Base-by-base conservation (phyloP, 2,113 vertebrate genomes). In the Climacteris rufus region DNA sequence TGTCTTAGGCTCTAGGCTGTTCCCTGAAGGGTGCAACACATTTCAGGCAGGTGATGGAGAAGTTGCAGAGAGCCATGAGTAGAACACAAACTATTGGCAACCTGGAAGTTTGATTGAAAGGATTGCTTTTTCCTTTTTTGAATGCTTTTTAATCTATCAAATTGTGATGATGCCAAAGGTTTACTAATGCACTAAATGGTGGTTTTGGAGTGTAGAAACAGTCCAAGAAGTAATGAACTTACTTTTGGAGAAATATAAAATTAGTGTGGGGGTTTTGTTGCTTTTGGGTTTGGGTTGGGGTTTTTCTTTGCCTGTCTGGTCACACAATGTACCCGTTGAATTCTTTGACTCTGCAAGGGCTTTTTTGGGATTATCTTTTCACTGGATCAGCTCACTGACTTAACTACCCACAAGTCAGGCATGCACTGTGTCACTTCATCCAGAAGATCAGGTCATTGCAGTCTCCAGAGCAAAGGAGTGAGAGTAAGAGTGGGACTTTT, bases 21-120 rank as follows among this genome's bases (percentile, higher is more conserved):
- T 83, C 35, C 35, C 30, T 45, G 37, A 28, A 9, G 8, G 15
- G 49, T 14, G 16, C 24, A 81, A 59, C 13, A 24, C 11, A 14
- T 53, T 84, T 81, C 53, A 84, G 69, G 44, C 3, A 69, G 33
- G 33, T 3, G 2, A n/a, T 42, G 22, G 35, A 83, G 21, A 23
- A 87, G 7, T 7, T 56, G 7, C 7, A 77, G 24, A 42, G 40
- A 59, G 18, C 60, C 40, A 20, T 0, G 0, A 42, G 25, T 37
- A 64, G 49, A 25, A 39, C 25, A 33, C 11, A 81, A 92, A 47
- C 15, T 7, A 30, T 4, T 63, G 23, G 18, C 25, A 50, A 52
- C 3, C 37, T 69, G 50, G 50, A 82, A 77, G 61, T 76, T 56
- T 40, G 45, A 65, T 22, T 24, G 13, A 57, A 88, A 68, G 9